Percentiles rank a stretch among this genome's conserved stretches.
Evolutionary conservation across 2,888 invertebrate species (phyloP).

Genomic region (Tinea pellionella): DNA sequence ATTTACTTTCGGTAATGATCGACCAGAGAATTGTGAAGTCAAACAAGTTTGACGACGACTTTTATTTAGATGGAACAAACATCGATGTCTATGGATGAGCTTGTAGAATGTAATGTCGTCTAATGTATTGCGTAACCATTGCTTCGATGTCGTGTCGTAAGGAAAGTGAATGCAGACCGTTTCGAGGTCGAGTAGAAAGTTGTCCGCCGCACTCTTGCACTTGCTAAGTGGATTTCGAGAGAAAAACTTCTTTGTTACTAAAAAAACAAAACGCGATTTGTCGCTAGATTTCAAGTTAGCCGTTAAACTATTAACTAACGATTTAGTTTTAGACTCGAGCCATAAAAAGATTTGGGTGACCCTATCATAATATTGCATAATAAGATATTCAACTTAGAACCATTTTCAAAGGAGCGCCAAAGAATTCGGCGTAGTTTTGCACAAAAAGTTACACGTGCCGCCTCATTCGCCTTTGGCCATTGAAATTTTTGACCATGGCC

Average conservation of each 20-base stretch:
- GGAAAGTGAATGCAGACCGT: constrained; percentile 65
- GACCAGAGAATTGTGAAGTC: constrained; percentile 17
- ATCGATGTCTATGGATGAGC: constrained; percentile 13
- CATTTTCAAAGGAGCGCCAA: constrained; percentile 42
- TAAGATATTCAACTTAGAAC: constrained; percentile 53
- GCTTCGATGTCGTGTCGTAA: constrained; percentile 56
- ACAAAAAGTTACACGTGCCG: constrained; percentile 68
- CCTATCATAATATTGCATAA: constrained; percentile 49
- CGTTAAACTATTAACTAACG: no score
- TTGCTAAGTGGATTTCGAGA: constrained; percentile 21
- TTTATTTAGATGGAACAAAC: constrained; percentile 23
- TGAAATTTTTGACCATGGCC: constrained; percentile 57
- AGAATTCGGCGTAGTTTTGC: constrained; percentile 57
- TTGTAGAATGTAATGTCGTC: constrained; percentile 30
- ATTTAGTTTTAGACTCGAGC: no score
- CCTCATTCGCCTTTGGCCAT: constrained; percentile 44
- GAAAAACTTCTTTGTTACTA: background rate
- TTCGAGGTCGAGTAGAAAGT: constrained; percentile 69
- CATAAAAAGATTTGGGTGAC: background rate
- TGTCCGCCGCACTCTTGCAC: constrained; percentile 28
- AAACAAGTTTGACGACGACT: constrained; percentile 25
- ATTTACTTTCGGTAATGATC: constrained; percentile 20
- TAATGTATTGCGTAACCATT: constrained; percentile 61
- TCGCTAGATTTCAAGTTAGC: no score
- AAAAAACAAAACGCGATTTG: no score